Percentiles rank a stretch among this genome's conserved stretches.
These are phyloP conservation scores for Chaunax sp. DNA, from an alignment of 2,797 vertebrate species.

Conservation along the genomic window DNA sequence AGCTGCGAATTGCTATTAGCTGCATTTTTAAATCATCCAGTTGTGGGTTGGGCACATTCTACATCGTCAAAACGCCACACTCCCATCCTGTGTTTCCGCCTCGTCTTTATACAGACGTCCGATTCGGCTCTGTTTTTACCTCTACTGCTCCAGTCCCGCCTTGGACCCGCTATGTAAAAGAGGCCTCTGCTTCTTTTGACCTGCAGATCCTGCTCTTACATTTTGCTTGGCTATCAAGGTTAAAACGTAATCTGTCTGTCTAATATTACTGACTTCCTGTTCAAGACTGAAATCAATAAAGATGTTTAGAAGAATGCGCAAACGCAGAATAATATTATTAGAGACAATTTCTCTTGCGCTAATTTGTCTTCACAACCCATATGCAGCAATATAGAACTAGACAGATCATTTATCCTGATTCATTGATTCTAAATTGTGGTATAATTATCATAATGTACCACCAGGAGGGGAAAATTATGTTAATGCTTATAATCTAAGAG, in stretches of 20 bases:
- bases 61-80: too few relatives aligned
- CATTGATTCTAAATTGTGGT: conserved; percentile 73
- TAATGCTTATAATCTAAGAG: conserved; percentile 44
- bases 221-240: conserved; percentile 18
- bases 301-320: conserved; percentile 42
- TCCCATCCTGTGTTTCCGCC: too few relatives aligned
- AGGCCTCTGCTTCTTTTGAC: too few relatives aligned
- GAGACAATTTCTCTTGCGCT: conserved; percentile 51
- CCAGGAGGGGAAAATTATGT: conserved; percentile 60
- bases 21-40: too few relatives aligned
- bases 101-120: too few relatives aligned
- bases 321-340: conserved; percentile 55
- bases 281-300: conserved; percentile 35
- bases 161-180: too few relatives aligned
- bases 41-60: too few relatives aligned
- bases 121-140: too few relatives aligned
- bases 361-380: conserved; percentile 66
- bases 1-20: too few relatives aligned
- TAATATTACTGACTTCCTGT: conserved; percentile 19
- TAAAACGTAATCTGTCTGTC: conserved; percentile 28
- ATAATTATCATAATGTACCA: conserved; percentile 73
- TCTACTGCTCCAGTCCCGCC: too few relatives aligned
- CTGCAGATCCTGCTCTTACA: too few relatives aligned
- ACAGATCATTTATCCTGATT: conserved; percentile 72
- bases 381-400: conserved; percentile 53